Evolutionary conservation across 2,888 invertebrate species (phyloP).

Genomic region (Lepidochrysops patricia): DNA sequence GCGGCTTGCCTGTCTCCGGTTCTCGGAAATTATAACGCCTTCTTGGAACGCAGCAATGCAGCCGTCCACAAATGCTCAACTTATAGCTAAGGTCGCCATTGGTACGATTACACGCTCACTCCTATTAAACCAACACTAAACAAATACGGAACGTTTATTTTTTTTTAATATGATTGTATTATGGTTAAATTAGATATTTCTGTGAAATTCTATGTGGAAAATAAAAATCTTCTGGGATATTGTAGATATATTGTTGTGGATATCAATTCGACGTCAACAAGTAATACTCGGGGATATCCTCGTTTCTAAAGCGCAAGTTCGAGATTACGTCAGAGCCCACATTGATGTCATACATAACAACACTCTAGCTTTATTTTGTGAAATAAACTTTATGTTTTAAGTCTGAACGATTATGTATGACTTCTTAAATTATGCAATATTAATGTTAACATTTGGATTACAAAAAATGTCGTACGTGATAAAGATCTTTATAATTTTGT

Average conservation of each 20-base stretch:
- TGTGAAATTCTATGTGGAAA: background rate
- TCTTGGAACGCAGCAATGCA: conserved; percentile 67
- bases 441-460: too few species aligned
- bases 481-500: background rate
- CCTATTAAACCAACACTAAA: conserved; percentile 29
- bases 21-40: conserved; percentile 74
- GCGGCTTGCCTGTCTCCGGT: conserved; percentile 65
- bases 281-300: conserved; percentile 56
- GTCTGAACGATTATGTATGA: background rate
- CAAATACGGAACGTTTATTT: background rate
- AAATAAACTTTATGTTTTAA: background rate
- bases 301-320: conserved; percentile 47
- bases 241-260: conserved; percentile 5
- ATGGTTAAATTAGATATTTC: too few species aligned
- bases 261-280: conserved; percentile 16
- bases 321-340: conserved; percentile 46
- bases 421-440: background rate
- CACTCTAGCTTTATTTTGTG: background rate
- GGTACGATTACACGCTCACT: conserved; percentile 41
- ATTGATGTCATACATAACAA: conserved; percentile 48
- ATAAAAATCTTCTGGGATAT: background rate
- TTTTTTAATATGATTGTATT: too few species aligned
- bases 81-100: conserved; percentile 62
- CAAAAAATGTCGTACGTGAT: background rate
- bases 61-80: conserved; percentile 53